phyloP scores from a whole-genome alignment of 1,140 invertebrate species.

The Ladona fulva region DNA sequence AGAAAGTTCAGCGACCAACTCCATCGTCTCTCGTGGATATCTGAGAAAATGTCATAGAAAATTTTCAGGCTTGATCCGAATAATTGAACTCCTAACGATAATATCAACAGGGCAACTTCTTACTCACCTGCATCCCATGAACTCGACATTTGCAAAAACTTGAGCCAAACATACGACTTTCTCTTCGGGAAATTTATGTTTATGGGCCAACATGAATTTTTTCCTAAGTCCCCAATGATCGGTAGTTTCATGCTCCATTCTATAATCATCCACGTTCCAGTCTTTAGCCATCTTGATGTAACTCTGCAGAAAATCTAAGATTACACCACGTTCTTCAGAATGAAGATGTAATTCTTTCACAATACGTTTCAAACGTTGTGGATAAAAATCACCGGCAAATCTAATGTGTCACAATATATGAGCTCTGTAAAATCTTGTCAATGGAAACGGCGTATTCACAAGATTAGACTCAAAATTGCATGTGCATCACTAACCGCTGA shows the following conservation, averaged over 20 bases:
- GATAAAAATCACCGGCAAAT: no score
- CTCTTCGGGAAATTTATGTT: conserved; percentile 59
- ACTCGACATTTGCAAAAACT: conserved; percentile 73
- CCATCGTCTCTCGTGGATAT: conserved; percentile 73
- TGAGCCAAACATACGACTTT: conserved; percentile 69
- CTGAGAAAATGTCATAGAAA: conserved; percentile 35
- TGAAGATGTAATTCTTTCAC: no score
- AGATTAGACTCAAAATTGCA: no score
- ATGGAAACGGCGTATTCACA: no score
- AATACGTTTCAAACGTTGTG: no score
- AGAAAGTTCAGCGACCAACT: conserved; percentile 58
- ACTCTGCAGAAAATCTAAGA: not conserved
- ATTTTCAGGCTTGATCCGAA: not conserved
- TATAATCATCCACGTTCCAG: conserved; percentile 57
- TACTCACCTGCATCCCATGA: conserved; percentile 67
- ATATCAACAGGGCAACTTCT: not conserved
- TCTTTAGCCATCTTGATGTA: conserved; percentile 21
- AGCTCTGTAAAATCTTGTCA: no score
- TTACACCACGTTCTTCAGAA: no score
- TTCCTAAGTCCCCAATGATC: conserved; percentile 72
- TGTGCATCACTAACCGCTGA: no score
- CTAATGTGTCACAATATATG: no score
- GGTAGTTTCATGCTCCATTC: conserved; percentile 62
- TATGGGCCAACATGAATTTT: conserved; percentile 63
- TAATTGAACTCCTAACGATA: not conserved